Evolutionary conservation across 1,140 invertebrate species (phyloP), one percentile per base, ranked within the genome.

Genomic region (Bombus confusus): DNA sequence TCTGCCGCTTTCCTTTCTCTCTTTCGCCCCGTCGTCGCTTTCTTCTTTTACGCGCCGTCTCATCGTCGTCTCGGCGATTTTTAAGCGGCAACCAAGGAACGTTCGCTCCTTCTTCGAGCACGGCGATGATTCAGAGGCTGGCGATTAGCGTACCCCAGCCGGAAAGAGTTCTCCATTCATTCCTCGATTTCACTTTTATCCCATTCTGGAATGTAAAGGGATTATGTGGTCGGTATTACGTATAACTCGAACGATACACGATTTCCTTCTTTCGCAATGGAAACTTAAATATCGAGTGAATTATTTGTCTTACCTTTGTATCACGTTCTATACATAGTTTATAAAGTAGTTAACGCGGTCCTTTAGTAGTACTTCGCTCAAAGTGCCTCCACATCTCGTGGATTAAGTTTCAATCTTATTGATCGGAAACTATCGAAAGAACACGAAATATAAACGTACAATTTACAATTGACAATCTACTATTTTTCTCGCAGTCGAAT

Each of bases 21-120:
- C 28, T 59, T 9, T 4, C 59, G 13, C 3, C 15, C 39, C 2
- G 43, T 80, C 2, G 43, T 80, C 43, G 41, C 25, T 62, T 79
- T 80, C 76, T 80, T 82, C 75, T 77, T 80, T 73, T 73, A 64
- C 41, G 22, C 39, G n/a, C 34, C 79, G 83, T 81, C 85, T 83
- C 80, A 76, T 72, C 80, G 80, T 80, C 57, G 79, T 81, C 84
- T 80, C 84, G 78, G 41, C 57, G 57, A 77, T 76, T 86, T 86
- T 82, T 82, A 71, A 71, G 43, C 84, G 62, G 62, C 68, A 12
- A 62, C 66, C 22, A n/a, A 64, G n/a, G 37, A 77, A 39, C 37
- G 25, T 77, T 47, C 41, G 12, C 43, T 75, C 43, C 71, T 57
- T 41, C 47, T 57, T 41, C 37, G 25, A 39, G 62, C 43, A 34